Conservation (phyloP, 1,140 invertebrate genomes). For the Bicyclus anynana region DNA sequence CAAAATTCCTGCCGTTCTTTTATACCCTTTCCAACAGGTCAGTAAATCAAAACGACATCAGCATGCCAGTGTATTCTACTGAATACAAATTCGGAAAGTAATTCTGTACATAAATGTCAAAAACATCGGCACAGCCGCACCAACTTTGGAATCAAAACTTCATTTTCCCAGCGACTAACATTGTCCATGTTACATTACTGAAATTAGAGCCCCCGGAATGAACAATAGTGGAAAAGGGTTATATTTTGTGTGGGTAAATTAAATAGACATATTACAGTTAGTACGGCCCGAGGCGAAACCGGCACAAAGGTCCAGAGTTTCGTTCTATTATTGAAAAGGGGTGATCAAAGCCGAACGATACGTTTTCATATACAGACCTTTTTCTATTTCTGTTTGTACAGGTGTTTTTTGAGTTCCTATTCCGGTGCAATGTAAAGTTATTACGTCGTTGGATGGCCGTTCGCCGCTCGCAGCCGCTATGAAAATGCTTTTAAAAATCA, state of each 20-base stretch:
- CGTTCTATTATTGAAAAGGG: slow-evolving; percentile 69
- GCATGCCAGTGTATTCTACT: not conserved
- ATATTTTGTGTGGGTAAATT: slow-evolving; percentile 54
- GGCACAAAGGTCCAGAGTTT: slow-evolving; percentile 53
- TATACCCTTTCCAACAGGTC: too few species aligned
- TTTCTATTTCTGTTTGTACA: slow-evolving; percentile 64
- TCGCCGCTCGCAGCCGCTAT: slow-evolving; percentile 24
- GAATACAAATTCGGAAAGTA: not conserved
- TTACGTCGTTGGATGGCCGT: slow-evolving; percentile 28
- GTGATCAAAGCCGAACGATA: slow-evolving; percentile 71
- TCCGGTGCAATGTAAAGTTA: slow-evolving; percentile 49
- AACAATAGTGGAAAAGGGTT: slow-evolving; percentile 47
- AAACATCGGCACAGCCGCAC: slow-evolving; percentile 8
- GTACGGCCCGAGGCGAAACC: slow-evolving; percentile 37
- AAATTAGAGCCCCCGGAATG: slow-evolving; percentile 41
- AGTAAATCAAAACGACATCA: not conserved
- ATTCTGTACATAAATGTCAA: slow-evolving; percentile 12
- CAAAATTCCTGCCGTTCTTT: too few species aligned
- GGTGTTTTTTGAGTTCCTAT: slow-evolving; percentile 52
- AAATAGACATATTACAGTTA: slow-evolving; percentile 64
- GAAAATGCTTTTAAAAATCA: slow-evolving; percentile 37
- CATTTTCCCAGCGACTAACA: slow-evolving; percentile 22
- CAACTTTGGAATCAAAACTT: slow-evolving; percentile 22
- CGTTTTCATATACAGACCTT: slow-evolving; percentile 62
- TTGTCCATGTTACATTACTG: slow-evolving; percentile 40